Conservation (phyloP, 2,888 invertebrate species). For the Melitaea athalia region DNA sequence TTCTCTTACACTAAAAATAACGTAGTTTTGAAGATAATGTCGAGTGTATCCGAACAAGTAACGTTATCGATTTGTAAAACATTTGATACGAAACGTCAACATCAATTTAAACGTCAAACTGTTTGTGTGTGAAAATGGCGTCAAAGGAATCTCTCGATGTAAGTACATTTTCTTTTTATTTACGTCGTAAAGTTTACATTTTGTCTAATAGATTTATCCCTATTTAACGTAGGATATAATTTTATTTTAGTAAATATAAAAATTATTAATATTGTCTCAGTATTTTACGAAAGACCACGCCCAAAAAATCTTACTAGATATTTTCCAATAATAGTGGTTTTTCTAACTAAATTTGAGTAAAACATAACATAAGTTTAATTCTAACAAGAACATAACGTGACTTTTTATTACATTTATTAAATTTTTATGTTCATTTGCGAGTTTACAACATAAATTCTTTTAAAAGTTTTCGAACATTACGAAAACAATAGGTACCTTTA, state of each 20-base stretch:
- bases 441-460: not conserved
- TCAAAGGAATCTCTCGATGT: constrained; percentile 80
- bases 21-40: not conserved
- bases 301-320: constrained; percentile 22
- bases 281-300: constrained; percentile 37
- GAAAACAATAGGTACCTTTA: not conserved
- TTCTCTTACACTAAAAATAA: too few species aligned
- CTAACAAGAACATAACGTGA: not conserved
- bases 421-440: not conserved
- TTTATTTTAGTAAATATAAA: not conserved
- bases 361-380: not conserved
- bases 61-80: constrained; percentile 60
- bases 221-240: not conserved
- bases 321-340: constrained; percentile 30
- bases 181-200: not conserved
- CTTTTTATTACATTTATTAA: not conserved
- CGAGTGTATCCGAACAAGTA: constrained; percentile 50
- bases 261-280: constrained; percentile 8
- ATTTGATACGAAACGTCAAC: constrained; percentile 48
- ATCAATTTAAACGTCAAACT: constrained; percentile 61
- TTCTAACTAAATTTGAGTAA: constrained; percentile 26
- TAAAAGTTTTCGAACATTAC: not conserved
- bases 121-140: constrained; percentile 81
- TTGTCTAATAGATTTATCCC: not conserved
- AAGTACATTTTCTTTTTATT: constrained; percentile 59